phyloP scores from a whole-genome alignment of 2,113 vertebrate genomes.

The Clarias gariepinus region DNA sequence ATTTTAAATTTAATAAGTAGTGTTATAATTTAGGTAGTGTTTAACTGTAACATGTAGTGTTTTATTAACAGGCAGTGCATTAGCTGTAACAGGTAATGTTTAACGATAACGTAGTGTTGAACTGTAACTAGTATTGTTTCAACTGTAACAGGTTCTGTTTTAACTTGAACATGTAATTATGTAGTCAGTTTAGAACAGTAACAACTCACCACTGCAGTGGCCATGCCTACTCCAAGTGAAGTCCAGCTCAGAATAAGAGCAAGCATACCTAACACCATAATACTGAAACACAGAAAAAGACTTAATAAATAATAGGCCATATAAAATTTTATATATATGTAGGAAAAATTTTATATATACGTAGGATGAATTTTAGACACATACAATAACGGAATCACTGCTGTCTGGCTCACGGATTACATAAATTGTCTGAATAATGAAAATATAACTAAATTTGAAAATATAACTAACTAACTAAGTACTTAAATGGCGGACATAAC shows the following conservation, averaged over 20 bases:
- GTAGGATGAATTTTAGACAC: too few species aligned
- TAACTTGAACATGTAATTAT: background rate
- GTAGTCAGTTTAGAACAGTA: background rate
- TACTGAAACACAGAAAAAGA: conserved; percentile 68
- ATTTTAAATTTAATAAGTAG: too few species aligned
- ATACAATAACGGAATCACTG: too few species aligned
- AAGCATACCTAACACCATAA: conserved; percentile 80
- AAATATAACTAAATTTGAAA: too few species aligned
- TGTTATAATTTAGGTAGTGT: too few species aligned
- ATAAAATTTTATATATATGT: background rate
- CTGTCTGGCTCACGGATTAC: too few species aligned
- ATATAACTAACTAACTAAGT: too few species aligned
- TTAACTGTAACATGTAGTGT: background rate
- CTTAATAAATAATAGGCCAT: background rate
- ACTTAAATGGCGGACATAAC: too few species aligned
- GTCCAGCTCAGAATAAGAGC: conserved; percentile 88
- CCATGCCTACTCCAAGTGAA: conserved; percentile 77
- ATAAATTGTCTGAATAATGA: too few species aligned
- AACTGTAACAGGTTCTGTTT: background rate
- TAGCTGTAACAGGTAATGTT: background rate
- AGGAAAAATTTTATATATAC: too few species aligned
- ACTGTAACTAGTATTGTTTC: background rate
- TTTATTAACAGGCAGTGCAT: background rate
- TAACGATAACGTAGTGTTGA: background rate
- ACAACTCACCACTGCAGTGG: conserved; percentile 84